These are phyloP conservation scores for Dermatemys mawii DNA, from an alignment of 2,113 vertebrate genomes.

Conservation along the genomic window DNA sequence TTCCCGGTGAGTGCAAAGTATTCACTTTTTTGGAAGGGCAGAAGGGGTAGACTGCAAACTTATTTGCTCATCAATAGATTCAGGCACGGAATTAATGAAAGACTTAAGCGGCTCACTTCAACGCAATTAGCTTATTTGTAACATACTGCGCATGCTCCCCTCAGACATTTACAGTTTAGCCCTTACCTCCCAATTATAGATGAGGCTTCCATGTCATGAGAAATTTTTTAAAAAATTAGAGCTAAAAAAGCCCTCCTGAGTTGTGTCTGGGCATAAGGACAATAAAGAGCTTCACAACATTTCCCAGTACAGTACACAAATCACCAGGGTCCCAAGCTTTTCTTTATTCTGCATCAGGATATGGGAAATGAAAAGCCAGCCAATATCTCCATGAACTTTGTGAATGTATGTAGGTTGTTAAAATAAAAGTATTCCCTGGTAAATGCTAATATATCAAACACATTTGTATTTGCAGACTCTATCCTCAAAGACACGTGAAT, in stretches of 20 bases:
- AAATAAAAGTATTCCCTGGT: not conserved
- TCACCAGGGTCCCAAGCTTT: not conserved
- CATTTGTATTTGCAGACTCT: not conserved
- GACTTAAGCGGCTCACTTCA: not conserved
- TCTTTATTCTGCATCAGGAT: too few species aligned
- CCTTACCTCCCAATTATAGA: not conserved
- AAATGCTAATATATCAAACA: not conserved
- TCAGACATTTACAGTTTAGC: not conserved
- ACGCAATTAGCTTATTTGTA: not conserved
- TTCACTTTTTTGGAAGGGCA: not conserved
- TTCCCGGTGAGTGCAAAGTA: conserved; percentile 33
- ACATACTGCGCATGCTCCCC: not conserved
- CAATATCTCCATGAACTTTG: too few species aligned
- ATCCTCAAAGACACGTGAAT: not conserved
- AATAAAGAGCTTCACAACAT: not conserved
- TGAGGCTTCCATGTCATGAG: not conserved
- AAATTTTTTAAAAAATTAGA: not conserved
- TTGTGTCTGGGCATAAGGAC: not conserved
- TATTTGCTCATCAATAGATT: conserved; percentile 42
- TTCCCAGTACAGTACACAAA: not conserved
- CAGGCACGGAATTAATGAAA: not conserved
- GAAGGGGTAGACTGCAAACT: not conserved
- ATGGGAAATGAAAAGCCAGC: too few species aligned
- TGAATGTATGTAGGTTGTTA: too few species aligned
- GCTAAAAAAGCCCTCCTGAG: not conserved